Evolutionary conservation across 2,888 invertebrate species (phyloP), one percentile per base, ranked within the genome.

Genomic region (Cordylochernes scorpioides): DNA sequence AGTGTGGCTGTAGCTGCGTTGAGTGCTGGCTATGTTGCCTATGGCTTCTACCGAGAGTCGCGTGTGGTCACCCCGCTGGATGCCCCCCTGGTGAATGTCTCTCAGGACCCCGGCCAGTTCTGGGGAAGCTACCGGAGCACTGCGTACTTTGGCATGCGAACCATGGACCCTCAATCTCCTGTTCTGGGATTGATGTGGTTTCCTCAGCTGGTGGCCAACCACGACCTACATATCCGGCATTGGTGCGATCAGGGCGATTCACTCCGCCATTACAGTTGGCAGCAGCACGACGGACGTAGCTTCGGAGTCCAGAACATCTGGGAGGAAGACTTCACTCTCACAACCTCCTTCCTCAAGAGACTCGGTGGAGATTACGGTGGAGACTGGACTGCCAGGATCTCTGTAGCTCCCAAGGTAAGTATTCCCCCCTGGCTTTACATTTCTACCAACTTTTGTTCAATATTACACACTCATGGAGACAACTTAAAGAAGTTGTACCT

Each of bases 171-270:
- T 0, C 59, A 68, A 30, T 86, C 91, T 0, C 64, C 86, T 1
- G 70, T 86, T 0, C 71, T 80, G 46, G 97, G 97, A 1, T 57
- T 91, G 14, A 88, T 94, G 86, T 94, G 91, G 94, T 82, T 91
- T 49, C 68, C 72, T 38, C 73, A 61, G 41, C 35, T 36, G 39
- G 42, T 39, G 32, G 44, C 36, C 8, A 32, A 35, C 25, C 32
- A 40, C 22, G 26, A 24, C n/a, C 25, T 44, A n/a, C 29, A 38
- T 24, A 30, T 43, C 15, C 40, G 82, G 39, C 86, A 91, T 51
- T 80, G 78, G 75, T 91, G 88, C 50, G 74, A 82, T 33, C 78
- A 82, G 50, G 65, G 67, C 16, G 86, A 88, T 48, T 64, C 67
- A 42, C 53, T 86, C 24, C 62, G 68, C 4, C 64, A 68, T 24